Evolutionary conservation across 2,888 invertebrate genomes (phyloP), one percentile per base, ranked within the genome.

Genomic region (Agonopterix heracliana): DNA sequence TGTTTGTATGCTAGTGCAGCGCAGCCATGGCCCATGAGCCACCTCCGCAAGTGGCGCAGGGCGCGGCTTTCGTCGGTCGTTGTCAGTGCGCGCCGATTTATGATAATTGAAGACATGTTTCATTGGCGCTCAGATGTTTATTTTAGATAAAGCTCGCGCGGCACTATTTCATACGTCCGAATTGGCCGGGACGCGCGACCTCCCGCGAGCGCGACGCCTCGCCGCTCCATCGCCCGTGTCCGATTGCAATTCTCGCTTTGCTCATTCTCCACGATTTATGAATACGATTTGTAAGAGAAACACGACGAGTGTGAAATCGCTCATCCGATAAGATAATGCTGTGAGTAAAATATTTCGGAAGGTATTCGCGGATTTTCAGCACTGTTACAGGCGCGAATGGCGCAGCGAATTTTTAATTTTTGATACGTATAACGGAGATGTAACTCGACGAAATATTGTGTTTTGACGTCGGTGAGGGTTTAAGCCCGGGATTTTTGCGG

Each of bases 51-150:
- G 64, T 56, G 67, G 70, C 63, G 71, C 74, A 67, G 68, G 79
- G 81, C 75, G 79, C 77, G 78, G 76, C 73, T 78, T 76, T 78
- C 79, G 71, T 78, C 79, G 75, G 66, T 59, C 75, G 73, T 68
- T 75, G 85, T 81, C 86, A 80, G 79, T 74, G 68, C 71, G 64
- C 72, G 76, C 79, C 84, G 86, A 88, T 88, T 88, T 88, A 88
- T 86, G 85, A 85, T 88, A 87, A 88, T 88, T 86, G 85, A 88
- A 88, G 85, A 78, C 87, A 81, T 85, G 87, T 85, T 86, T 84
- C 86, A 85, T 81, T 78, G 82, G 79, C 78, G 78, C 74, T 80
- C 81, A 74, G 86, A 88, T 87, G 85, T 87, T 88, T 88, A 87
- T 87, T 88, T 87, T 87, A 87, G 88, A 87, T 88, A 87, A 85